Evolutionary conservation across 2,888 invertebrate genomes (phyloP).

Genomic region (Crossocerus cetratus): DNA sequence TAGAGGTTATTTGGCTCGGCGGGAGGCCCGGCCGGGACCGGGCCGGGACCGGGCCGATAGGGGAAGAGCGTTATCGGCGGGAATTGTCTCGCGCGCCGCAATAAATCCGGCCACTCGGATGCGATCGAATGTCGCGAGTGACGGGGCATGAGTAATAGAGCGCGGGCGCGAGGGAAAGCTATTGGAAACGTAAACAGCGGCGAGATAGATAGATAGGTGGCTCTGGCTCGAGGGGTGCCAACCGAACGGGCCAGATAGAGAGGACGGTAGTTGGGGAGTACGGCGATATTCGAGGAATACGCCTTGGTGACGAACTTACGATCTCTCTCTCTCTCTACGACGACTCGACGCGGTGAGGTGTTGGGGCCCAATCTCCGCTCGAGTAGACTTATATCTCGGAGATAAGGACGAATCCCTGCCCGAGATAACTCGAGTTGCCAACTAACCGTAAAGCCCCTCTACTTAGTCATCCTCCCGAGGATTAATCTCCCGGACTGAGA

Average conservation of each 20-base stretch:
- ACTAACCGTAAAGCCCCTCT: conserved; percentile 27
- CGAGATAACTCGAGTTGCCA: conserved; percentile 43
- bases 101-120: not conserved
- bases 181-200: not conserved
- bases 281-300: conserved; percentile 7
- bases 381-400: conserved; percentile 53
- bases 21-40: too few relatives aligned
- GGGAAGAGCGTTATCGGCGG: conserved; percentile 20
- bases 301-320: conserved; percentile 21
- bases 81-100: not conserved
- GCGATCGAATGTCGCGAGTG: not conserved
- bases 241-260: too few relatives aligned
- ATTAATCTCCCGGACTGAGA: not conserved
- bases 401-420: conserved; percentile 55
- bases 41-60: too few relatives aligned
- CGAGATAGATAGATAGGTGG: not conserved
- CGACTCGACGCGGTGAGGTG: too few relatives aligned
- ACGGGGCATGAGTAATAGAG: not conserved
- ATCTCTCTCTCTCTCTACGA: too few relatives aligned
- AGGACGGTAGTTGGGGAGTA: not conserved
- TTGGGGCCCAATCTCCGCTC: conserved; percentile 48
- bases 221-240: not conserved
- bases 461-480: conserved; percentile 21
- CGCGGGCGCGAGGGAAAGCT: not conserved
- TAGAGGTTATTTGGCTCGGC: conserved; percentile 48